Evolutionary conservation across 92 coral and sea anemone species (phyloP).

Genomic region (Zoanthus sansibaricus): DNA sequence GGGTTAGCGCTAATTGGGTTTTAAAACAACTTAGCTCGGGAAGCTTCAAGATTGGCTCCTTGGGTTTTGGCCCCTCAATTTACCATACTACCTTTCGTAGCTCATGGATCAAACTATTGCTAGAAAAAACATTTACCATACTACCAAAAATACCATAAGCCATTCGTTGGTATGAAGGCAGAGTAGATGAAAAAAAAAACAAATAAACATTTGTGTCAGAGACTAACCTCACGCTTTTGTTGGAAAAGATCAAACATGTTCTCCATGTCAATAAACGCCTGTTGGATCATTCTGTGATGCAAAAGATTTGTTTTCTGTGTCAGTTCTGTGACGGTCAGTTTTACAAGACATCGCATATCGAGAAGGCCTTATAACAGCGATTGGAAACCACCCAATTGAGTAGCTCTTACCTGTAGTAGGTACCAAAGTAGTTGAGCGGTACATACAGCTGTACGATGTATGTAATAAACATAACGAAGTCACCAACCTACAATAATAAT

Average conservation of each 20-base stretch:
- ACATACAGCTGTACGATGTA: slow-evolving; percentile 91
- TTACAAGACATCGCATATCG: too few species aligned
- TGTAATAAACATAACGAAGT: slow-evolving; percentile 87
- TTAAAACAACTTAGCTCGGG: too few species aligned
- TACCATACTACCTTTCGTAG: too few species aligned
- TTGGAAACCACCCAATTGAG: not conserved
- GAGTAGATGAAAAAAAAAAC: not conserved
- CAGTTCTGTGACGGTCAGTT: not conserved
- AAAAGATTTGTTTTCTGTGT: not conserved
- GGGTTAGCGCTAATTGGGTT: too few species aligned
- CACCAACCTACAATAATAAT: slow-evolving; percentile 83
- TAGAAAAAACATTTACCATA: too few species aligned
- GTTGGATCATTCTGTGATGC: slow-evolving; percentile 87
- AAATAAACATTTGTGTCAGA: not conserved
- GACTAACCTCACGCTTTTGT: slow-evolving; percentile 81
- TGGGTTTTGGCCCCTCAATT: too few species aligned
- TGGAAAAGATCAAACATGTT: slow-evolving; percentile 95
- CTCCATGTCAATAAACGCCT: slow-evolving; percentile 98
- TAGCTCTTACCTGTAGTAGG: slow-evolving; percentile 91
- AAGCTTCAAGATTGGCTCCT: too few species aligned
- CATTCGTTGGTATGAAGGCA: too few species aligned
- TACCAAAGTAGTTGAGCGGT: slow-evolving; percentile 95
- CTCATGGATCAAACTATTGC: too few species aligned
- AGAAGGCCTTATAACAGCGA: too few species aligned
- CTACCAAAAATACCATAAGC: too few species aligned